Evolutionary conservation across 2,888 invertebrate species (phyloP), one percentile per base, ranked within the genome.

Genomic region (Anticlea derivata): DNA sequence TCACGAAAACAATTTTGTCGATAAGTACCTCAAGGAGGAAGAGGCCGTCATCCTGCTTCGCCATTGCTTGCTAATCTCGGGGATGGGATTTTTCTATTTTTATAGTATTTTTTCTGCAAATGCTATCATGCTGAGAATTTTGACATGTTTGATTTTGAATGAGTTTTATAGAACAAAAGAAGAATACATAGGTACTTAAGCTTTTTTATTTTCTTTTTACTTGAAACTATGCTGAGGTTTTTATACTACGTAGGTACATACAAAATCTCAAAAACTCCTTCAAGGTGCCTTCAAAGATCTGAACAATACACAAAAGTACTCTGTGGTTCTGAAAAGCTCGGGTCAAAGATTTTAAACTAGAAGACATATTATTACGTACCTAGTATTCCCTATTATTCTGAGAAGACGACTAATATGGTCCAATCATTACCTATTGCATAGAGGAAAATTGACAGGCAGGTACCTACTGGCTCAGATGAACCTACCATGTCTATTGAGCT

Each of bases 11-110:
- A 8, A 91, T 72, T 63, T 86, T 91, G 58, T 93, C 93, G 8
- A 94, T 90, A 6, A 94, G 80, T 63, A 94, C 93, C 72, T 94
- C 94, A 39, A 94, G 78, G 7, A 94, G 86, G 71, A 94, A 94
- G 31, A 93, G 82, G 51, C 92, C 90, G 64, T 93, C 93, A 48
- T 91, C 91, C 34, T 91, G 85, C 66, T 89, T 87, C 55, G 77
- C 63, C 86, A 85, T 86, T 55, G 51, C 64, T 55, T 53, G 35
- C 17, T 48, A 13, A 58, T 43, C 60, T 58, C 63, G 78, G 82
- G 83, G 83, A 83, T 83, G 83, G 84, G 78, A 80, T 70, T 73
- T 69, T 65, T 58, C 60, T 55, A 52, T 66, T 74, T 68, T 71
- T 54, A 40, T 43, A 48, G 29, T 24, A 30, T 50, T 34, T 37